Percentiles rank a stretch among this genome's conserved stretches.
phyloP scores from a whole-genome alignment of 2,113 vertebrate genomes.

The Chloebia gouldiae region DNA sequence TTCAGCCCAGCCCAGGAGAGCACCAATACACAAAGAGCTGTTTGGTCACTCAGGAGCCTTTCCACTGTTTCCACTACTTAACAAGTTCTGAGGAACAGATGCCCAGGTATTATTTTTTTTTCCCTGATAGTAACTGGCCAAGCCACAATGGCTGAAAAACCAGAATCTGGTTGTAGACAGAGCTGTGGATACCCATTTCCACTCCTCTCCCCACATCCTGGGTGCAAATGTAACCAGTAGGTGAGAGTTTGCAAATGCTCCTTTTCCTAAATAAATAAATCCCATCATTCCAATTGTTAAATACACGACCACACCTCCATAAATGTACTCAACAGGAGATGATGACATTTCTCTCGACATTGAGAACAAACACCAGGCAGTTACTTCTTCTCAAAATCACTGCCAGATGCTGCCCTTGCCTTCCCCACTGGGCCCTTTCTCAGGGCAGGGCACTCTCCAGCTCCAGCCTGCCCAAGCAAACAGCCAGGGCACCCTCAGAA shows the following conservation, averaged over 20 bases:
- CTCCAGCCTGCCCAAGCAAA: background rate
- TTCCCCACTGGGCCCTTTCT: no score
- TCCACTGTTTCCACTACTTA: background rate
- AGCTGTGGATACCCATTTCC: background rate
- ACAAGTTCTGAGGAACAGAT: background rate
- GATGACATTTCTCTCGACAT: background rate
- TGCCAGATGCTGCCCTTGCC: background rate
- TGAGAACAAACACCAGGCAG: background rate
- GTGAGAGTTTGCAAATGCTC: background rate
- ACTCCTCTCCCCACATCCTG: background rate
- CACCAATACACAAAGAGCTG: background rate
- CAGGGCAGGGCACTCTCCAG: background rate
- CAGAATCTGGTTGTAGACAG: background rate
- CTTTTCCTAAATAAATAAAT: background rate
- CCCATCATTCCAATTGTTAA: accelerated
- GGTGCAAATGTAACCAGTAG: background rate
- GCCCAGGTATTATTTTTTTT: background rate
- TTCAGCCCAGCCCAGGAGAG: background rate
- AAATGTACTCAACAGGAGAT: background rate
- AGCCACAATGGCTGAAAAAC: accelerated
- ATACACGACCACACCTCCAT: accelerated
- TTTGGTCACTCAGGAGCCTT: background rate
- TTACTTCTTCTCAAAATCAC: background rate
- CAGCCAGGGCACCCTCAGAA: background rate
- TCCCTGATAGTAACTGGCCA: background rate